phyloP scores from a whole-genome alignment of 2,797 vertebrate species.

The Ctenopoma multispine region DNA sequence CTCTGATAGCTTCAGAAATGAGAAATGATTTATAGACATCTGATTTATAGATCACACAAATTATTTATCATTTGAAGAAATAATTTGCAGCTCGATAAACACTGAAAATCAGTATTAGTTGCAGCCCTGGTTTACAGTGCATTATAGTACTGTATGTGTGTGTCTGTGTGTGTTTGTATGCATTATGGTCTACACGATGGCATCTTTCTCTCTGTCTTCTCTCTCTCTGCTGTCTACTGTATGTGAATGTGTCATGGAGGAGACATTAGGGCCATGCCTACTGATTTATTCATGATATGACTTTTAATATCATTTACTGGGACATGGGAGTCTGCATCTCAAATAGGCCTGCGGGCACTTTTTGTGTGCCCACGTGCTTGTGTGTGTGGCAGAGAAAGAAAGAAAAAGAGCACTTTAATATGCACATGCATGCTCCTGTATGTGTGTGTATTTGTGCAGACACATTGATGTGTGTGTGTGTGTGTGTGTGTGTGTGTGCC shows the following conservation, averaged over 20 bases:
- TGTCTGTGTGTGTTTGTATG: background rate
- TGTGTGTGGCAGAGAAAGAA: slow-evolving; percentile 38
- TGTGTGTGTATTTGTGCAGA: background rate
- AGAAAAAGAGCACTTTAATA: slow-evolving; percentile 41
- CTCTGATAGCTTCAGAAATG: background rate
- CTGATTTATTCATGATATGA: slow-evolving; percentile 84
- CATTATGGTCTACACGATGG: slow-evolving; percentile 11
- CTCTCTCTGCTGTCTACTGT: slow-evolving; percentile 44
- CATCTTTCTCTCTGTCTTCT: slow-evolving; percentile 26
- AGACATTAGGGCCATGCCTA: slow-evolving; percentile 63
- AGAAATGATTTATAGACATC: too few relatives aligned
- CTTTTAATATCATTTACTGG: slow-evolving; percentile 84
- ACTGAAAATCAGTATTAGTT: background rate
- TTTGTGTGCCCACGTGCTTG: slow-evolving; percentile 33
- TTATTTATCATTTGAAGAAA: background rate
- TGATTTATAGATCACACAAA: background rate
- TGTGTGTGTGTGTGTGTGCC: slow-evolving; percentile 12
- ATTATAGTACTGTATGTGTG: background rate
- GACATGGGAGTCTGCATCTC: slow-evolving; percentile 80
- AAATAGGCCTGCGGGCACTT: slow-evolving; percentile 77
- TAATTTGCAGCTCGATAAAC: background rate
- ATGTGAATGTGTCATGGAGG: slow-evolving; percentile 69
- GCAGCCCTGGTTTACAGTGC: background rate
- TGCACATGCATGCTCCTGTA: slow-evolving; percentile 20
- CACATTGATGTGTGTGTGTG: background rate